Evolutionary conservation across 2,888 invertebrate species (phyloP).

Genomic region (Bellardia bayeri): DNA sequence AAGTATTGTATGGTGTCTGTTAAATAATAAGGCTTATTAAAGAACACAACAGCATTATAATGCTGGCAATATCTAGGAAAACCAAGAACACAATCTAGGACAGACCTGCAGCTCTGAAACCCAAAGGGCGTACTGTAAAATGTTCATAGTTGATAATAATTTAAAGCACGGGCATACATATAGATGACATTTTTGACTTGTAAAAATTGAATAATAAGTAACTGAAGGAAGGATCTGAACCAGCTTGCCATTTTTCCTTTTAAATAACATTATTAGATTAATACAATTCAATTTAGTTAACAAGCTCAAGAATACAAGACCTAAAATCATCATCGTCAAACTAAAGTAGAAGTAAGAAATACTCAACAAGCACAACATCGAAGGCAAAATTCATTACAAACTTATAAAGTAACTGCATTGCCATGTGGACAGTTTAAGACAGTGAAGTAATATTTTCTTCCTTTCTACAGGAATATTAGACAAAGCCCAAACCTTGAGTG

Average conservation of each 20-base stretch:
- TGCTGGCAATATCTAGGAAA: not conserved
- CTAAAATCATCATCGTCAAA: not conserved
- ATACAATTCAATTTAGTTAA: conserved; percentile 60
- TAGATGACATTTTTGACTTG: not conserved
- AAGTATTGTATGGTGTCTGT: conserved; percentile 26
- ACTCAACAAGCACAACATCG: not conserved
- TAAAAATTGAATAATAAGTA: conserved; percentile 8
- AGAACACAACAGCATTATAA: not conserved
- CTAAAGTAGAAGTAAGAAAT: not conserved
- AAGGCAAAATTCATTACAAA: not conserved
- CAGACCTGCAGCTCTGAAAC: conserved; percentile 4
- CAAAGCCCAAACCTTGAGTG: conserved; percentile 12
- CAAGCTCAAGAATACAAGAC: conserved; percentile 7
- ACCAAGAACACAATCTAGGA: not conserved
- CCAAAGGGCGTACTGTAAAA: conserved; percentile 30
- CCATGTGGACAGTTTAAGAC: not conserved
- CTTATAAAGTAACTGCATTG: not conserved
- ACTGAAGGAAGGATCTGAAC: not conserved
- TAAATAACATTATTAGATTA: conserved; percentile 60
- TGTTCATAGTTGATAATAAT: conserved; percentile 26
- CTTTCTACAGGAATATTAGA: not conserved
- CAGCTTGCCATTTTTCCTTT: conserved; percentile 13
- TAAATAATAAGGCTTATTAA: conserved; percentile 40
- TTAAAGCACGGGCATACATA: conserved; percentile 14
- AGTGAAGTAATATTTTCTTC: not conserved